These are phyloP conservation scores for Cyrtodaria siliqua DNA, from an alignment of 2,888 invertebrate species.

Conservation along the genomic window DNA sequence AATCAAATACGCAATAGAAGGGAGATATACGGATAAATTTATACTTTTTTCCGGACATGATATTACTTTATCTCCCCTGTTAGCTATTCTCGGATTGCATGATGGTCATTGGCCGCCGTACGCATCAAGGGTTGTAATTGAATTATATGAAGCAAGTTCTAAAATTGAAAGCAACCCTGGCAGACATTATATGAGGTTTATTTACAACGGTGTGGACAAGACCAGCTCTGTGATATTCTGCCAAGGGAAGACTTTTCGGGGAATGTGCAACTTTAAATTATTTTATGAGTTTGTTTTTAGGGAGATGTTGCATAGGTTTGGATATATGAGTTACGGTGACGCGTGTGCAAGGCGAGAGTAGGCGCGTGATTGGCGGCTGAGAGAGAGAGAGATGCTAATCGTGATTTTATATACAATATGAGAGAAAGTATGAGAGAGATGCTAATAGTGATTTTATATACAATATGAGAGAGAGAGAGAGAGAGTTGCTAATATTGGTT, in stretches of 20 bases:
- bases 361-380: too few relatives aligned
- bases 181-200: constrained; percentile 93
- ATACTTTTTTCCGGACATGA: constrained; percentile 97
- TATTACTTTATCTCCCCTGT: constrained; percentile 94
- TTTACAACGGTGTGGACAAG: constrained; percentile 95
- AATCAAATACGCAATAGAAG: constrained; percentile 63
- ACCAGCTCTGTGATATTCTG: constrained; percentile 94
- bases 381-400: too few relatives aligned
- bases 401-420: too few relatives aligned
- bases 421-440: too few relatives aligned
- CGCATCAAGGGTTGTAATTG: constrained; percentile 94
- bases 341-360: constrained; percentile 18
- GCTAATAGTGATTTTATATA: too few relatives aligned
- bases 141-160: constrained; percentile 89
- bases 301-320: constrained; percentile 91
- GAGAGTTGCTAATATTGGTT: too few relatives aligned
- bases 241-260: constrained; percentile 80
- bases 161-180: constrained; percentile 38
- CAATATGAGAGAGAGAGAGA: too few relatives aligned
- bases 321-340: constrained; percentile 38
- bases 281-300: constrained; percentile 95
- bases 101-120: constrained; percentile 91
- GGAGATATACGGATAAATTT: constrained; percentile 84
- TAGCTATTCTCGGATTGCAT: constrained; percentile 92
- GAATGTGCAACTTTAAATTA: constrained; percentile 93